Percentiles rank a stretch among this genome's conserved stretches.
Evolutionary conservation across 2,113 vertebrate genomes (phyloP).

Genomic region (Hiodon alosoides): DNA sequence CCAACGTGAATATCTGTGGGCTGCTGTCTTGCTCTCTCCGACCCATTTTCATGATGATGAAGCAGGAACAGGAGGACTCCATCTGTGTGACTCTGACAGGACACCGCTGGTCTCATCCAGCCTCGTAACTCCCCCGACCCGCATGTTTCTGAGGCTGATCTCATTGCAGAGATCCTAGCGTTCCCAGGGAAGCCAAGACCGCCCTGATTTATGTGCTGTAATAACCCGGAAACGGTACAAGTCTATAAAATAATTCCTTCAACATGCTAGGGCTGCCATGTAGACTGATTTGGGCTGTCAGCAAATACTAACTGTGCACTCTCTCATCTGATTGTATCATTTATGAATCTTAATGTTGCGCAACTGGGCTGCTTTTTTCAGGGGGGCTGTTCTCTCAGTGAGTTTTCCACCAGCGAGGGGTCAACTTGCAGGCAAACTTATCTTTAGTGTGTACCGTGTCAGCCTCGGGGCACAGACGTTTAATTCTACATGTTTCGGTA

Average conservation of each 20-base stretch:
- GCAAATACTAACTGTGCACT: background rate
- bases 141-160: background rate
- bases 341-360: background rate
- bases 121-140: background rate
- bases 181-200: background rate
- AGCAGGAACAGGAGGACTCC: background rate
- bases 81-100: background rate
- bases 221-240: background rate
- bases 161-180: background rate
- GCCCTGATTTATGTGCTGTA: background rate
- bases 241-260: background rate
- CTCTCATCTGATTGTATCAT: background rate
- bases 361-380: background rate
- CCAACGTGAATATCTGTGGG: too few species aligned
- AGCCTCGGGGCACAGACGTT: constrained; percentile 2
- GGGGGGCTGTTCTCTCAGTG: background rate
- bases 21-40: too few species aligned
- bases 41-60: too few species aligned
- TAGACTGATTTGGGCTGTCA: background rate
- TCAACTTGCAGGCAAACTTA: background rate
- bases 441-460: constrained; percentile 14
- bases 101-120: background rate
- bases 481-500: constrained; percentile 16
- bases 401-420: background rate
- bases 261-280: background rate